A percentile compares a stretch with the other conserved stretches of the same genome.
phyloP scores from a whole-genome alignment of 2,113 vertebrate genomes.

The Nipponia nippon region DNA sequence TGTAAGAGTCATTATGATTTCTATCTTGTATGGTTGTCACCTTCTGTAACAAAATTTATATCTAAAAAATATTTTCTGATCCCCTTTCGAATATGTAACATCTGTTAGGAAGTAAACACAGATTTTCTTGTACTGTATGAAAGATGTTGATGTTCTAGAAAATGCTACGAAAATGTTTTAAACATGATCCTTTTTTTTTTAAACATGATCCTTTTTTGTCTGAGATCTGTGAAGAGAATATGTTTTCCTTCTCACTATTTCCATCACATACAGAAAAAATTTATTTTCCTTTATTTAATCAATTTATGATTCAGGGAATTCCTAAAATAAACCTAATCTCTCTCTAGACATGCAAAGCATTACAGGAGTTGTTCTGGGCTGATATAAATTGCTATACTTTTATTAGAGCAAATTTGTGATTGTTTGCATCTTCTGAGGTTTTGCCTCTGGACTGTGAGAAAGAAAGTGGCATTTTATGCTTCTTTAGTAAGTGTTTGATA shows the following conservation, averaged over 20 bases:
- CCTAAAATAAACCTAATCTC: background rate
- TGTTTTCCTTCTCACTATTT: background rate
- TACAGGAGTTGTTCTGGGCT: background rate
- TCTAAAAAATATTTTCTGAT: background rate
- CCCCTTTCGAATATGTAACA: background rate
- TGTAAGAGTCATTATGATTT: background rate
- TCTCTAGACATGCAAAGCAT: background rate
- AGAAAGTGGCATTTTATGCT: background rate
- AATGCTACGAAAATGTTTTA: background rate
- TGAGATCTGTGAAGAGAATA: background rate
- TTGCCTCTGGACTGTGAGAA: background rate
- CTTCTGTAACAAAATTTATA: background rate
- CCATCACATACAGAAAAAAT: background rate
- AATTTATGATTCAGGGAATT: background rate
- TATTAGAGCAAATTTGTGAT: background rate
- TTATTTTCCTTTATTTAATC: background rate
- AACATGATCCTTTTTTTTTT: background rate
- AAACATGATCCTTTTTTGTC: background rate
- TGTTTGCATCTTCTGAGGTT: background rate
- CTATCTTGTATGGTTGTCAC: background rate
- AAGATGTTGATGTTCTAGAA: background rate
- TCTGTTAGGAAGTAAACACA: background rate
- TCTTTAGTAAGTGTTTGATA: background rate
- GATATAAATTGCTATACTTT: background rate
- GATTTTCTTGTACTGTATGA: background rate